A percentile compares a stretch with the other conserved stretches of the same genome.
These are phyloP conservation scores for Dolichotis patagonum DNA, from an alignment of 2,113 vertebrate genomes.

Conservation along the genomic window DNA sequence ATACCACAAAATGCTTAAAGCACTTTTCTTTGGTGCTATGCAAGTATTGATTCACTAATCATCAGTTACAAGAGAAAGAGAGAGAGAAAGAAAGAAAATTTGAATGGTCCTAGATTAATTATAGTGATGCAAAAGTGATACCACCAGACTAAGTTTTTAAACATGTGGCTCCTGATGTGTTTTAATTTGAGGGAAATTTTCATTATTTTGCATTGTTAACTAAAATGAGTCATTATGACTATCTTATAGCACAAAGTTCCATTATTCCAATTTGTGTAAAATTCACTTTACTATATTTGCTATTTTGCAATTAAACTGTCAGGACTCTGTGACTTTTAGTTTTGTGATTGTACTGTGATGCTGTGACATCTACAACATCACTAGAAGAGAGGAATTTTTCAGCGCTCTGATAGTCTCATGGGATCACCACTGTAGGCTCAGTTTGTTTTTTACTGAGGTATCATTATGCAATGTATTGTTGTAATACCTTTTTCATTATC, in stretches of 20 bases:
- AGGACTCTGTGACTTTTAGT: background rate
- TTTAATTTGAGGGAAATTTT: background rate
- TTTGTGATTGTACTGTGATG: background rate
- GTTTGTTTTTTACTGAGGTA: background rate
- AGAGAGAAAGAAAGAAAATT: background rate
- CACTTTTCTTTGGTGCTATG: background rate
- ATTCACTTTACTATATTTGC: background rate
- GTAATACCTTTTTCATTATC: background rate
- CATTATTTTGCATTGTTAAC: constrained; percentile 11
- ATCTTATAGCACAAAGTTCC: background rate
- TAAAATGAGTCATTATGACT: background rate
- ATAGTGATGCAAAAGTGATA: background rate
- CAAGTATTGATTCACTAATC: background rate
- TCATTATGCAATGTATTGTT: background rate
- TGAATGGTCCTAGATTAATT: background rate
- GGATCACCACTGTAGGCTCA: background rate
- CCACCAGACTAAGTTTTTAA: background rate
- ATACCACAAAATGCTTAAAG: background rate
- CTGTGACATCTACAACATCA: background rate
- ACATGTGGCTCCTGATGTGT: background rate
- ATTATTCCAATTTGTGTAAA: background rate
- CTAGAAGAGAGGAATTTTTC: background rate
- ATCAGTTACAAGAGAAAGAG: background rate
- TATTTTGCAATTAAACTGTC: background rate
- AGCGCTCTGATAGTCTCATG: background rate